Evolutionary conservation across 2,888 invertebrate species (phyloP).

Genomic region (Metellina segmentata): DNA sequence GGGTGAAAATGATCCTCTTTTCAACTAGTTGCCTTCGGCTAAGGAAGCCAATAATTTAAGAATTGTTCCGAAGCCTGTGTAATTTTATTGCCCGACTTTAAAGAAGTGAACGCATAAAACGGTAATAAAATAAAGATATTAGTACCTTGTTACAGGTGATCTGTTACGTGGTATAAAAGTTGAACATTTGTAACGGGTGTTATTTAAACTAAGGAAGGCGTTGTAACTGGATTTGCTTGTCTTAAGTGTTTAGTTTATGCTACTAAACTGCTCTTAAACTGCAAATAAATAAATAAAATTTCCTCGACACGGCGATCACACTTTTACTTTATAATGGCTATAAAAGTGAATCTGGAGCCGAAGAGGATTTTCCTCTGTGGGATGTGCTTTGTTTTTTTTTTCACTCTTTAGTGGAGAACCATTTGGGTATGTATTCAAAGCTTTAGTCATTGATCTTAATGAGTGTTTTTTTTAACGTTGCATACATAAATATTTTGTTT

Average conservation of each 20-base stretch:
- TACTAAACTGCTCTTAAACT: constrained; percentile 40
- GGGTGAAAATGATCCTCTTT: constrained; percentile 6
- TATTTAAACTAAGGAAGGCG: constrained; percentile 29
- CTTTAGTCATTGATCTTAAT: background rate
- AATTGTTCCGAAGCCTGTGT: constrained; percentile 14
- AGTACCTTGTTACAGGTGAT: constrained; percentile 34
- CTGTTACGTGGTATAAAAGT: constrained; percentile 39
- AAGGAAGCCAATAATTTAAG: constrained; percentile 29
- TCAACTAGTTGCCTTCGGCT: constrained; percentile 3
- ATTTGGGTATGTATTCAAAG: background rate
- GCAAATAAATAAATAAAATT: constrained; percentile 54
- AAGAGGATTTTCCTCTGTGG: background rate
- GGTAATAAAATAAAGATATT: constrained; percentile 60
- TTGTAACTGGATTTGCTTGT: constrained; percentile 50
- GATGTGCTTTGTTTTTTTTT: background rate
- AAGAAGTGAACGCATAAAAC: constrained; percentile 43
- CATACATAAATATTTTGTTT: background rate
- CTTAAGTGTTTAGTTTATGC: constrained; percentile 58
- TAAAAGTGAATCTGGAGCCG: constrained; percentile 35
- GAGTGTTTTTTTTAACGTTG: background rate
- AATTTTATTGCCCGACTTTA: constrained; percentile 40
- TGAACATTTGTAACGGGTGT: constrained; percentile 36
- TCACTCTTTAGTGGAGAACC: background rate
- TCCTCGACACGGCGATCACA: constrained; percentile 18
- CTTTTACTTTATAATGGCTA: constrained; percentile 40